phyloP scores from a whole-genome alignment of 1,140 invertebrate species.

The Achatina immaculata region DNA sequence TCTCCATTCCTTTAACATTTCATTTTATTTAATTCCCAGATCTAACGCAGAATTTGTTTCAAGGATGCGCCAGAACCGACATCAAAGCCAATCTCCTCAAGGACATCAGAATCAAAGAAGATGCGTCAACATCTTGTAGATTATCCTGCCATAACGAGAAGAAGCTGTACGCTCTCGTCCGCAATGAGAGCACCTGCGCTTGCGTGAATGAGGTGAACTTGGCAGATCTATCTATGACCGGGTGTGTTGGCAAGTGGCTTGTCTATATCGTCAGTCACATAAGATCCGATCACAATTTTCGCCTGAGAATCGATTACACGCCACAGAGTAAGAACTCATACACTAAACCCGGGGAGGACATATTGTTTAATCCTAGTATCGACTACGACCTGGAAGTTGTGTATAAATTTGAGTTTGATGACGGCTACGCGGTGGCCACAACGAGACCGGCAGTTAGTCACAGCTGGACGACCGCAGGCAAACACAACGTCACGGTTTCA shows the following conservation, averaged over 20 bases:
- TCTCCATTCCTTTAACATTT: too few relatives aligned
- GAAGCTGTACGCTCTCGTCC: slow-evolving; percentile 28
- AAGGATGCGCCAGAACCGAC: not conserved
- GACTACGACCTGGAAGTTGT: slow-evolving; percentile 42
- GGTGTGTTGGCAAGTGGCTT: slow-evolving; percentile 39
- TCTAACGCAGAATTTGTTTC: not conserved
- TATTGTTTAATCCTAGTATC: slow-evolving; percentile 49
- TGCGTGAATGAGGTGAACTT: slow-evolving; percentile 19
- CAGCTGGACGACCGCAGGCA: slow-evolving; percentile 52
- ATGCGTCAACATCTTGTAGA: slow-evolving; percentile 22
- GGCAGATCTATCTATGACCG: not conserved
- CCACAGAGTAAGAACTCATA: slow-evolving; percentile 44
- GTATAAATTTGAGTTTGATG: slow-evolving; percentile 60
- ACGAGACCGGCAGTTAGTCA: slow-evolving; percentile 49
- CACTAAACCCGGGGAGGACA: slow-evolving; percentile 58
- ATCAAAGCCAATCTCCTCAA: slow-evolving; percentile 29
- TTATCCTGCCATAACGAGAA: slow-evolving; percentile 22
- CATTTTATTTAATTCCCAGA: too few relatives aligned
- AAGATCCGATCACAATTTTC: not conserved
- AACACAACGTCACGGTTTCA: slow-evolving; percentile 55
- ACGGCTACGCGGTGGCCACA: slow-evolving; percentile 50
- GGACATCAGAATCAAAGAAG: not conserved
- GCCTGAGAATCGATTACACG: slow-evolving; percentile 17
- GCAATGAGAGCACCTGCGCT: slow-evolving; percentile 23
- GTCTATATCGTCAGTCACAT: slow-evolving; percentile 43